These are phyloP conservation scores for Sinocyclocheilus maitianheensis DNA, from an alignment of 2,113 vertebrate species.

Conservation along the genomic window DNA sequence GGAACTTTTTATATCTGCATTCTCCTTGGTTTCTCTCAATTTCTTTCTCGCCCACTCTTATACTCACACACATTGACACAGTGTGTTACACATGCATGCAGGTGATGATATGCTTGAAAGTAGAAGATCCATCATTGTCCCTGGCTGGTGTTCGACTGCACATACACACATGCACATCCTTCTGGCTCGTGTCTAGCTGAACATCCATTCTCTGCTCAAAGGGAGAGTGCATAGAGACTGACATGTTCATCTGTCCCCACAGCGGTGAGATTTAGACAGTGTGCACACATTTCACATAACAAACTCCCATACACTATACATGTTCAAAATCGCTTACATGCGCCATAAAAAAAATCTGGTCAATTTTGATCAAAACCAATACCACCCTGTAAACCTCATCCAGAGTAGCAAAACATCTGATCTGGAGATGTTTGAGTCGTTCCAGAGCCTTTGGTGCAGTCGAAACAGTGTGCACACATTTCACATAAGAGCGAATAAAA, in stretches of 20 bases:
- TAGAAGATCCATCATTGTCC: constrained; percentile 72
- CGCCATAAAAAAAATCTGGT: constrained; percentile 15
- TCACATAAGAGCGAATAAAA: constrained; percentile 45
- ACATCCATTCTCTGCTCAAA: constrained; percentile 69
- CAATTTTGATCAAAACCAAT: constrained; percentile 24
- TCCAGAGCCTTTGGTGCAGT: constrained; percentile 31
- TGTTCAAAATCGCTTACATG: constrained; percentile 36
- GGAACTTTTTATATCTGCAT: background rate
- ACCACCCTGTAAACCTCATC: constrained; percentile 14
- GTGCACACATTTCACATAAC: constrained; percentile 25
- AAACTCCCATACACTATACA: constrained; percentile 21
- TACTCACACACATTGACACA: constrained; percentile 53
- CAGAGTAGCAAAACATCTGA: constrained; percentile 34
- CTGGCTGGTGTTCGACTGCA: constrained; percentile 23
- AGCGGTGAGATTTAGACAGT: constrained; percentile 40
- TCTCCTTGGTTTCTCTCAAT: constrained; percentile 3
- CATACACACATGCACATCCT: constrained; percentile 38
- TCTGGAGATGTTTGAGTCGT: background rate
- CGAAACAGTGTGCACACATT: too few relatives aligned
- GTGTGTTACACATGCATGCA: constrained; percentile 64
- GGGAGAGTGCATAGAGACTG: constrained; percentile 62
- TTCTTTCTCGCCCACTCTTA: constrained; percentile 14
- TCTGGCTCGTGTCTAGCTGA: constrained; percentile 65
- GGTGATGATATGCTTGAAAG: constrained; percentile 72
- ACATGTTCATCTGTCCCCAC: constrained; percentile 57